These are phyloP conservation scores for Pachydiplax longipennis DNA, from an alignment of 2,888 invertebrate species.

Conservation along the genomic window DNA sequence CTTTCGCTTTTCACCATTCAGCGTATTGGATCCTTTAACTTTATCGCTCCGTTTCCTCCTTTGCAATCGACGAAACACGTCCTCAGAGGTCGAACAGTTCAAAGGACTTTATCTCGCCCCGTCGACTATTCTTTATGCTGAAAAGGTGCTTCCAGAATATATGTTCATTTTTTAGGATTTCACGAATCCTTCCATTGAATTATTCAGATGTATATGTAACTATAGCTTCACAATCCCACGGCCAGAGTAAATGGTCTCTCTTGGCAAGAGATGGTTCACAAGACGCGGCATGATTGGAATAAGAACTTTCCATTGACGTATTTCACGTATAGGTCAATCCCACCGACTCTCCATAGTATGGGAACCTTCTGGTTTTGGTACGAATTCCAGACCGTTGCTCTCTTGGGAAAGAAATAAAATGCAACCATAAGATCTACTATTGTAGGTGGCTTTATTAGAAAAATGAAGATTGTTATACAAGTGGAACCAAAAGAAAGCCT, in stretches of 20 bases:
- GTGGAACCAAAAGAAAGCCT: too few species aligned
- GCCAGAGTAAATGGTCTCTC: not conserved
- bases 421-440: too few species aligned
- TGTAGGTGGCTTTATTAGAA: too few species aligned
- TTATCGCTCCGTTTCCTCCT: not conserved
- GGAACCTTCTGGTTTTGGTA: not conserved
- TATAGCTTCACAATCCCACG: not conserved
- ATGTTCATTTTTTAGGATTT: not conserved
- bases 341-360: not conserved
- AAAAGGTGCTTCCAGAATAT: not conserved
- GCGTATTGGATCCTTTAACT: not conserved
- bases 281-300: not conserved
- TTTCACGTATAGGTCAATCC: not conserved
- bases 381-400: not conserved
- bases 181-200: not conserved
- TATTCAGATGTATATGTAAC: not conserved
- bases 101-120: not conserved
- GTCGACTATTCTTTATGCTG: not conserved
- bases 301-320: not conserved
- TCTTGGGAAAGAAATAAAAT: too few species aligned
- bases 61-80: not conserved
- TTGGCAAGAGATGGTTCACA: not conserved
- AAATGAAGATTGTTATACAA: too few species aligned
- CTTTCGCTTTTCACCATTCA: not conserved
- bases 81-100: not conserved